Evolutionary conservation across 1,140 invertebrate species (phyloP), one percentile per base, ranked within the genome.

Genomic region (Apis dorsata): DNA sequence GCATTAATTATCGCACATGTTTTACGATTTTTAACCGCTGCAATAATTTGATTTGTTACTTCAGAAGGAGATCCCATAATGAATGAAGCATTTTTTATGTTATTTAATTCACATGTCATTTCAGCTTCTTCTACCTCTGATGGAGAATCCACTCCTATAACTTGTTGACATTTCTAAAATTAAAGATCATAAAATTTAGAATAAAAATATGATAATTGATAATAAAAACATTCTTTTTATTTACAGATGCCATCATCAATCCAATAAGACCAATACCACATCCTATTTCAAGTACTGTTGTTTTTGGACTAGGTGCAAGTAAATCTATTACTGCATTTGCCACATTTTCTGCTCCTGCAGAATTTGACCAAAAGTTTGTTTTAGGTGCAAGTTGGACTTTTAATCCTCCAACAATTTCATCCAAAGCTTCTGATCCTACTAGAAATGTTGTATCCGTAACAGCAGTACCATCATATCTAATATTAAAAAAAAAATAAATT

Each of bases 111-210:
- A 28, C 90, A 91, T 5, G 91, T 92, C 79, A 92, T 89, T 89
- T 94, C 92, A 28, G 93, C 93, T 89, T 94, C 93, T 86, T 93
- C 91, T 12, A 94, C 85, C 89, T 94, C 93, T 24, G 92, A 92
- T n/a, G 90, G 87, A 24, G 91, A 85, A 86, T 94, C 93, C 10
- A 93, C 68, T 49, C 93, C 93, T 76, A 94, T 93, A 7, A 94
- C 90, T 89, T 93, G 89, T 71, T 90, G 87, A 68, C 92, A 93
- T 93, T 92, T 92, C 93, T 94, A 66, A 44, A 69, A 69, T 69
- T 69, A 49, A n/a, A 49, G 15, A 49, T 69, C 44, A 21, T 10
- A 21, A 69, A 81, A 77, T 65, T 55, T 59, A 78, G 70, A 66
- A 70, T 28, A 19, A 53, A 72, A 51, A 9, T 71, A 17, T 59